A percentile compares a stretch with the other conserved stretches of the same genome.
phyloP scores from a whole-genome alignment of 2,888 invertebrate genomes.

The Cerceris rybyensis region DNA sequence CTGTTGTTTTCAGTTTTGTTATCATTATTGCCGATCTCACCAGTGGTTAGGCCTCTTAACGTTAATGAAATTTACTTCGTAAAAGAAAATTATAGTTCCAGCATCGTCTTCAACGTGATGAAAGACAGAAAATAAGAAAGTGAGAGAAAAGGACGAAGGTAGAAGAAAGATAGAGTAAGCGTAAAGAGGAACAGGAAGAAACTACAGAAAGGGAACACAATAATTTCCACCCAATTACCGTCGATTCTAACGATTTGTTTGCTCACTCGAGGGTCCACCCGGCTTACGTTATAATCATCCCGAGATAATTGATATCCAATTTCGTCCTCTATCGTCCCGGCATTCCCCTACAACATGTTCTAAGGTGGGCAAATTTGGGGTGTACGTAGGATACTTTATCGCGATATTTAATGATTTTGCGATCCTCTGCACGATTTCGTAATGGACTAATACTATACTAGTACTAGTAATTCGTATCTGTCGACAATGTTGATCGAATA shows the following conservation, averaged over 20 bases:
- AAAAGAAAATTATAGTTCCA: conserved; percentile 65
- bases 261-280: conserved; percentile 64
- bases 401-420: background rate
- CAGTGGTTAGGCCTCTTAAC: conserved; percentile 23
- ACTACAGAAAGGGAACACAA: conserved; percentile 41
- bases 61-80: conserved; percentile 62
- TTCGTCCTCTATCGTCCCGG: conserved; percentile 53
- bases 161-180: conserved; percentile 28
- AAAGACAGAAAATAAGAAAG: background rate
- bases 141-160: background rate
- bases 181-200: conserved; percentile 16
- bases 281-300: conserved; percentile 73
- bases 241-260: conserved; percentile 74
- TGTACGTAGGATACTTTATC: conserved; percentile 3
- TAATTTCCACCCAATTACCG: conserved; percentile 74
- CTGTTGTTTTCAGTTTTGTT: conserved; percentile 25
- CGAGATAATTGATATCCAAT: conserved; percentile 74
- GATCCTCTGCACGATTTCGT: background rate
- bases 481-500: no score
- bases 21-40: conserved; percentile 24
- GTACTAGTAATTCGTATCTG: no score
- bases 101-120: conserved; percentile 10
- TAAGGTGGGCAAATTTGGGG: conserved; percentile 20
- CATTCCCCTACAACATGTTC: conserved; percentile 15
- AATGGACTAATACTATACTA: no score